Percentiles rank a stretch among this genome's conserved stretches.
These are phyloP conservation scores for Borostomias antarcticus DNA, from an alignment of 2,797 vertebrate species.

Conservation along the genomic window DNA sequence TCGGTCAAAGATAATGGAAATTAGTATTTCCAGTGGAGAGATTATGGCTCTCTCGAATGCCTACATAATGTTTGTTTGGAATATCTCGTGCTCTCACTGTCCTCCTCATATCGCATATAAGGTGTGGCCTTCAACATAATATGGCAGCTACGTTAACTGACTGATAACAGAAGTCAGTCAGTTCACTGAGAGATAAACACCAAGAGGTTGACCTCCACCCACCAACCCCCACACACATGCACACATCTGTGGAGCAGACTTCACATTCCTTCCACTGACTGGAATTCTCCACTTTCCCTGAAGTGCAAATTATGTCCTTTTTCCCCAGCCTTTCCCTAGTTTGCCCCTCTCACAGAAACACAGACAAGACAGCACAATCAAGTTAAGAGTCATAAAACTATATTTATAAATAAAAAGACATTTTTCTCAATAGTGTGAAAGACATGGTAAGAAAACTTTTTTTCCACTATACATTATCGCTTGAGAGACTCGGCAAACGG, in stretches of 20 bases:
- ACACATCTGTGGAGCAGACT: slow-evolving; percentile 11
- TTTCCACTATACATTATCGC: slow-evolving; percentile 68
- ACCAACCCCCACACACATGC: background rate
- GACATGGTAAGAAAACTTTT: slow-evolving; percentile 64
- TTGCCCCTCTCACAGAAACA: slow-evolving; percentile 7
- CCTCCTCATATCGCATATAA: background rate
- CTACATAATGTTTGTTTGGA: background rate
- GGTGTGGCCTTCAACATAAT: too few species aligned
- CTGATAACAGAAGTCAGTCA: slow-evolving; percentile 31
- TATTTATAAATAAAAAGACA: slow-evolving; percentile 87
- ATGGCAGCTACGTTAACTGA: slow-evolving; percentile 7
- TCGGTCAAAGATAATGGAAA: too few species aligned
- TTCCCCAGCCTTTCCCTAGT: too few species aligned
- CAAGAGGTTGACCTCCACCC: too few species aligned
- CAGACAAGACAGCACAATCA: slow-evolving; percentile 29
- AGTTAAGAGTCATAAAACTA: slow-evolving; percentile 83
- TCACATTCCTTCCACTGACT: background rate
- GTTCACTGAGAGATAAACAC: slow-evolving; percentile 27
- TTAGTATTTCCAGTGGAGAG: too few species aligned
- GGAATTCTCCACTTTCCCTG: background rate
- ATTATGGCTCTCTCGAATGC: background rate
- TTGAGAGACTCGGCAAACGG: slow-evolving; percentile 60
- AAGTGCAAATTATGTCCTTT: background rate
- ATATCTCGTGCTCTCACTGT: background rate
- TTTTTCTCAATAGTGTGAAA: slow-evolving; percentile 76